Evolutionary conservation across 2,797 vertebrate species (phyloP), one percentile per base, ranked within the genome.

Genomic region (Falco rusticolus): DNA sequence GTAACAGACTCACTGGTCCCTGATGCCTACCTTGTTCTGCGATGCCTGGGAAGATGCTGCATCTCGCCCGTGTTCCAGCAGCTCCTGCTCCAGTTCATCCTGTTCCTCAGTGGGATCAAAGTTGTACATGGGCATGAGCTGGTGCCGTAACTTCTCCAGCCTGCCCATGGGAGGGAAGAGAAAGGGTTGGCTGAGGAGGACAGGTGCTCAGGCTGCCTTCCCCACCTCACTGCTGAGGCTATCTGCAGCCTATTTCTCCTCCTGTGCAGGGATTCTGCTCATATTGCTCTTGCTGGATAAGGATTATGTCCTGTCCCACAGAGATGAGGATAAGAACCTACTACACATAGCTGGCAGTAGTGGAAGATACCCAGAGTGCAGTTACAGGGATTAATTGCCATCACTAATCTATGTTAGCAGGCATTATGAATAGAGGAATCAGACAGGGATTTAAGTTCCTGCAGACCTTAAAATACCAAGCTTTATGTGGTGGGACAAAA

Each of bases 111-210:
- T 99, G 31, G 99, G 99, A 96, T 99, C 99, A 65, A 99, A 99
- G 98, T 98, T 99, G 97, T 99, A 99, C 99, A 99, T 99, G 84
- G 99, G 99, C 99, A 99, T 99, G 84, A 99, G 99, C 98, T 99
- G 99, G 97, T 99, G 99, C 93, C 99, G 98, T 18, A 99, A 97
- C 95, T 99, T 99, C 98, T 99, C 99, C 98, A 99, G 89, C 97
- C 99, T 99, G 97, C 31, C 34, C 43, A 0, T 2, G 24, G 48
- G 47, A 92, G 89, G 51, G 93, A 74, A 94, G 64, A 65, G 53
- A 95, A 50, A 82, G 51, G 10, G 4, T 17, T 75, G 53, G 4
- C 10, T 87, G 84, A 59, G 43, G 65, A 56, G 43, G 59, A 65
- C 47, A 57, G 86, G 45, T 53, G 39, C 37, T 76, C 47, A 61